These are phyloP conservation scores for Ascaphus truei DNA, from an alignment of 2,113 vertebrate genomes.

Conservation along the genomic window DNA sequence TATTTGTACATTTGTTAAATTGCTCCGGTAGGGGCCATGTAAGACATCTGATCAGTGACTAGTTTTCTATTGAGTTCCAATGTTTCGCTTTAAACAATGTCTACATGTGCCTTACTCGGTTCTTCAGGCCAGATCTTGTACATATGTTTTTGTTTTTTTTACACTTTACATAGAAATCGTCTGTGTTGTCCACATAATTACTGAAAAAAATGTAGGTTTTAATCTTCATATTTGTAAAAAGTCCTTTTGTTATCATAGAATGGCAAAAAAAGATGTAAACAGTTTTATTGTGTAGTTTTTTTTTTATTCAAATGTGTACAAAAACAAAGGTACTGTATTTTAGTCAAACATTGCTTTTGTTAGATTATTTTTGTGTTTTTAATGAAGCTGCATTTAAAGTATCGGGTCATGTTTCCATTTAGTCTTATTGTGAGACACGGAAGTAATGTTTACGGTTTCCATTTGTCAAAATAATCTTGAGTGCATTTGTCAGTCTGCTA, in stretches of 20 bases:
- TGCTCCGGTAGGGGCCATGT: constrained; percentile 51
- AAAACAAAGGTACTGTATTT: constrained; percentile 71
- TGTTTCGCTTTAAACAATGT: constrained; percentile 53
- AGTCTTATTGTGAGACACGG: not conserved
- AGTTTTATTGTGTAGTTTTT: constrained; percentile 61
- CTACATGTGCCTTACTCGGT: constrained; percentile 93
- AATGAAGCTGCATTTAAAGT: constrained; percentile 46
- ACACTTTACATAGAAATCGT: constrained; percentile 51
- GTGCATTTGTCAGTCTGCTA: constrained; percentile 20
- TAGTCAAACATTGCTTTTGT: constrained; percentile 62
- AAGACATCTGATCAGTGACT: constrained; percentile 55
- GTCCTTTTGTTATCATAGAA: constrained; percentile 57
- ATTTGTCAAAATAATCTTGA: not conserved
- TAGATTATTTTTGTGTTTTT: constrained; percentile 34
- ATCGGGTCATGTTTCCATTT: constrained; percentile 49
- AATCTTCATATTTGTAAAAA: constrained; percentile 57
- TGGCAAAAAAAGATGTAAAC: constrained; percentile 56
- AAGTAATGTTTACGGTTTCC: constrained; percentile 8
- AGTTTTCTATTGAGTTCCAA: constrained; percentile 50
- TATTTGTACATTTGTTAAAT: constrained; percentile 44
- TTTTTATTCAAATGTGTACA: constrained; percentile 69
- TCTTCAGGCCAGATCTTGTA: constrained; percentile 63
- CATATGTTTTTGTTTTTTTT: constrained; percentile 49
- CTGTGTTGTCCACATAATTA: constrained; percentile 49
- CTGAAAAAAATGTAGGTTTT: constrained; percentile 56